Conservation (phyloP, 2,113 vertebrate species). For the Morone saxatilis region DNA sequence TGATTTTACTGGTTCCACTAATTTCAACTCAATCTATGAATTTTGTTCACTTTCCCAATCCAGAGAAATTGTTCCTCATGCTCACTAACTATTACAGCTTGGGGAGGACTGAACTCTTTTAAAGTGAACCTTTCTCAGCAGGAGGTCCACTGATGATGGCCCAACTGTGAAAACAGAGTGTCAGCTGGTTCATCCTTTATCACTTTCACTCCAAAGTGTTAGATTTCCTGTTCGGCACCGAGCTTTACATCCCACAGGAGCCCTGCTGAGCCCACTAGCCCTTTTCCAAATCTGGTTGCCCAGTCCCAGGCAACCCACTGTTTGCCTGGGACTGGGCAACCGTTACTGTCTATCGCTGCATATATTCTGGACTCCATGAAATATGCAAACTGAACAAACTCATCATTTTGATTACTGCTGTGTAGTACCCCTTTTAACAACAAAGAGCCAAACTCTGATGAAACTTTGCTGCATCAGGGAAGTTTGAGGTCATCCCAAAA, state of each 20-base stretch:
- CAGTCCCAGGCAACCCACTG: neutral
- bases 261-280: neutral
- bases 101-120: neutral
- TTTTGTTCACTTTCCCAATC: neutral
- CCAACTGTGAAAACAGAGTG: neutral
- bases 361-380: neutral
- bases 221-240: neutral
- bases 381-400: slow-evolving; percentile 27
- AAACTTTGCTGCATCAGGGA: slow-evolving; percentile 48
- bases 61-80: neutral
- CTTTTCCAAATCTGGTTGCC: neutral
- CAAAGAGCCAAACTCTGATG: neutral
- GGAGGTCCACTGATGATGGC: neutral
- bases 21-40: neutral
- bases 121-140: neutral
- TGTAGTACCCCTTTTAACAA: neutral
- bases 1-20: neutral
- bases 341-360: neutral
- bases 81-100: neutral
- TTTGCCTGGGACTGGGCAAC: neutral
- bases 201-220: neutral
- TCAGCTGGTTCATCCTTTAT: neutral
- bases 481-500: slow-evolving; percentile 58
- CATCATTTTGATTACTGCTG: neutral
- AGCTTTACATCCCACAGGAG: neutral